Evolutionary conservation across 2,113 vertebrate genomes (phyloP), one percentile per base, ranked within the genome.

Genomic region (Rostratula benghalensis): DNA sequence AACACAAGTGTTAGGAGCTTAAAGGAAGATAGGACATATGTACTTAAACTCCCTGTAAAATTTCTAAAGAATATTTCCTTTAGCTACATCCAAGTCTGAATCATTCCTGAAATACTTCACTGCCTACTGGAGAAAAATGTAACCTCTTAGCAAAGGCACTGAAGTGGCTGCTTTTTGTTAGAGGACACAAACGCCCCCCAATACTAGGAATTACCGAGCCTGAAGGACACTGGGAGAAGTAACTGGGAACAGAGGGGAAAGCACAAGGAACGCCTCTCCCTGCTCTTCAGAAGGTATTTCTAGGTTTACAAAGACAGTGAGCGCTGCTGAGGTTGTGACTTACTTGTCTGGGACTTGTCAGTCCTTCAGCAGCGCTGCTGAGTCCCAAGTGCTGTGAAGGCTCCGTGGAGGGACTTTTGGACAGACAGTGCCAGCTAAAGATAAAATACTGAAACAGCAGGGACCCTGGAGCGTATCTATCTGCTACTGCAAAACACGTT

Each of bases 241-340:
- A 51, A 50, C 21, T 6, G 24, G 43, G n/a, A 12, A 27, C 70
- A 46, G 35, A 78, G 28, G 10, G 41, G 12, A 39, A 41, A 50
- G 51, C 28, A 39, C 2, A 0, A 1, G 6, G 48, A 7, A 2
- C 7, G 41, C 22, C 10, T 27, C 21, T 35, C 8, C 3, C 30
- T 22, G 9, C 60, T 50, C 31, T 63, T n/a, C 67, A 50, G 64
- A 43, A 80, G 65, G 61, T n/a, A 54, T 0, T 1, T 59, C n/a
- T 25, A 5, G 0, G 0, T 1, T 3, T 25, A 64, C 57, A 37
- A 59, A 54, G 50, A 3, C 2, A 24, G 7, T 0, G 70, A n/a
- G 53, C 0, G 2, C 23, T 65, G 74, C 37, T 12, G 24, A 43
- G 69, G 59, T 20, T 53, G 46, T 48, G 56, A 51, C 22, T 25